These are phyloP conservation scores for Rhaphigaster nebulosa DNA, from an alignment of 2,888 invertebrate species.

Conservation along the genomic window DNA sequence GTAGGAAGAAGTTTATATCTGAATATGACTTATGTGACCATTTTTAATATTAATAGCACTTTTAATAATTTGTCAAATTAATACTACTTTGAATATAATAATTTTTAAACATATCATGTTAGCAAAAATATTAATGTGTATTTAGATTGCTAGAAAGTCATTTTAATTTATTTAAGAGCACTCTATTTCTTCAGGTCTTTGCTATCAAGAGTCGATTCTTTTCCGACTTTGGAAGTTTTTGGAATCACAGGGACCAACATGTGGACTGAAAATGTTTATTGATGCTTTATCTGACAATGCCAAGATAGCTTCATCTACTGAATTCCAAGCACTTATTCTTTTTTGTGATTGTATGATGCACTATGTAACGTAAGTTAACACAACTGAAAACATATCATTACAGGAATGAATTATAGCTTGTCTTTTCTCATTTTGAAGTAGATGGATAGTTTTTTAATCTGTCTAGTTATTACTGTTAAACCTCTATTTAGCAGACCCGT, in stretches of 20 bases:
- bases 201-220: constrained; percentile 92
- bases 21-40: background rate
- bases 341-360: constrained; percentile 97
- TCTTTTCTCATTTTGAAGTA: background rate
- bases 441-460: background rate
- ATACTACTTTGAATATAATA: background rate
- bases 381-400: constrained; percentile 32
- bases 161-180: constrained; percentile 50
- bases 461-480: no score
- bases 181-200: constrained; percentile 78
- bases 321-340: constrained; percentile 92
- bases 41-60: background rate
- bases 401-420: background rate
- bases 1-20: background rate
- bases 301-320: constrained; percentile 82
- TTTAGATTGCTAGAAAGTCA: background rate
- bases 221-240: constrained; percentile 93
- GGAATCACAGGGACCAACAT: constrained; percentile 87
- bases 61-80: background rate
- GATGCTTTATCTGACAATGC: constrained; percentile 81
- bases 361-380: constrained; percentile 88
- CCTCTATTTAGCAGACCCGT: no score
- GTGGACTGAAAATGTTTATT: constrained; percentile 89
- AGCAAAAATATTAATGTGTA: background rate
- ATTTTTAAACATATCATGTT: background rate